Conservation (phyloP, 2,888 invertebrate genomes). For the Pocota personata region DNA sequence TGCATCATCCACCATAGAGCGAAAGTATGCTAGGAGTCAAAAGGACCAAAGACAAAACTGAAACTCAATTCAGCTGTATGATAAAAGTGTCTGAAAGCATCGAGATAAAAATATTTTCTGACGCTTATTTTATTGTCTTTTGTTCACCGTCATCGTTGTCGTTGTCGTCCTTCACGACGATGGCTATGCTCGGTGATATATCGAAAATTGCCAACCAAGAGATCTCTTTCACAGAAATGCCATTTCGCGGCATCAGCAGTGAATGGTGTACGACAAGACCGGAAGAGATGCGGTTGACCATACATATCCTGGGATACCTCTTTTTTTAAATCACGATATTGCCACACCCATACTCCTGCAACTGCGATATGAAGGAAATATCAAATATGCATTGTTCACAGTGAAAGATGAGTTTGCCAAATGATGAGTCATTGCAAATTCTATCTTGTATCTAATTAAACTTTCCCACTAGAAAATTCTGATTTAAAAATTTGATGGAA, state of each 20-base stretch:
- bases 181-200: conserved; percentile 32
- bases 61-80: conserved; percentile 66
- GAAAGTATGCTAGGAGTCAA: conserved; percentile 37
- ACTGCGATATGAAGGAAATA: neutral
- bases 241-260: conserved; percentile 48
- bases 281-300: conserved; percentile 46
- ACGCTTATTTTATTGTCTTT: conserved; percentile 67
- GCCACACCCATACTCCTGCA: neutral
- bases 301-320: conserved; percentile 18
- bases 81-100: conserved; percentile 71
- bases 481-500: neutral
- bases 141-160: conserved; percentile 37
- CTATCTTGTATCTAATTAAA: neutral
- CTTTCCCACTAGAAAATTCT: neutral
- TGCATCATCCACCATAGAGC: neutral
- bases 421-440: neutral
- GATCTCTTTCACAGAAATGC: conserved; percentile 49
- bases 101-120: conserved; percentile 66
- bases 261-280: conserved; percentile 44
- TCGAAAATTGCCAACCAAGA: conserved; percentile 61
- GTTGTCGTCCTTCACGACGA: conserved; percentile 6
- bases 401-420: neutral
- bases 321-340: neutral
- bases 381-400: neutral
- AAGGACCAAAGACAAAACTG: conserved; percentile 49